Percentiles rank a stretch among this genome's conserved stretches.
Evolutionary conservation across 2,113 vertebrate genomes (phyloP).

Genomic region (Sisor rabdophorus): DNA sequence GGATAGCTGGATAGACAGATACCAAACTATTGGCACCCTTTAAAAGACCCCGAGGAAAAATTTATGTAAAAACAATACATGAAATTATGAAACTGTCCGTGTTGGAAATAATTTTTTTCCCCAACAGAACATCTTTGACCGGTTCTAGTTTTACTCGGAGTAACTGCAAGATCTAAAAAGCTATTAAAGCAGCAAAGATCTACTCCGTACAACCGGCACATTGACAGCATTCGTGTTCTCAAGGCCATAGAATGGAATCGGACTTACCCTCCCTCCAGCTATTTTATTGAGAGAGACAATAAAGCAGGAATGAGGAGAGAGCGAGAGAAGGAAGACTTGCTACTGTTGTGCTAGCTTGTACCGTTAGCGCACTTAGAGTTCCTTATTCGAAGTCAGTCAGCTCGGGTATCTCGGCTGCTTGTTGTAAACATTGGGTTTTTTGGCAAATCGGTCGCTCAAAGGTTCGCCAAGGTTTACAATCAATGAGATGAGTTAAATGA

Average conservation of each 20-base stretch:
- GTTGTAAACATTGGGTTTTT: too few species aligned
- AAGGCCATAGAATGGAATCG: conserved; percentile 10
- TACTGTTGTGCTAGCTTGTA: background rate
- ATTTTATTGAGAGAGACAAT: background rate
- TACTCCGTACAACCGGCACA: background rate
- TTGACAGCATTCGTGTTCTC: conserved; percentile 3
- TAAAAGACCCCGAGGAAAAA: too few species aligned
- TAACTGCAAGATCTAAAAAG: background rate
- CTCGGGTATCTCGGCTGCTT: too few species aligned
- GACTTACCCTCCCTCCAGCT: background rate
- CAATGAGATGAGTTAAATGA: too few species aligned
- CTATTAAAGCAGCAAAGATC: background rate
- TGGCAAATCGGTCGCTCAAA: too few species aligned
- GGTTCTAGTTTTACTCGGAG: background rate
- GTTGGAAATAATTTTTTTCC: background rate
- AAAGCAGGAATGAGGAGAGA: background rate
- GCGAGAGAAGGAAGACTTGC: background rate
- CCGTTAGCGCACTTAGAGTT: background rate
- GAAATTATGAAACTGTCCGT: background rate
- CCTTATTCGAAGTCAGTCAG: too few species aligned
- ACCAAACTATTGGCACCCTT: background rate
- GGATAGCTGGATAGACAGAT: background rate
- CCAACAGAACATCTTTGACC: conserved; percentile 4
- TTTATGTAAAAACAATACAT: background rate
- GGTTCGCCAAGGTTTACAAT: too few species aligned